Conservation (phyloP, 2,113 vertebrate species). For the Petrocephalus microphthalmus region DNA sequence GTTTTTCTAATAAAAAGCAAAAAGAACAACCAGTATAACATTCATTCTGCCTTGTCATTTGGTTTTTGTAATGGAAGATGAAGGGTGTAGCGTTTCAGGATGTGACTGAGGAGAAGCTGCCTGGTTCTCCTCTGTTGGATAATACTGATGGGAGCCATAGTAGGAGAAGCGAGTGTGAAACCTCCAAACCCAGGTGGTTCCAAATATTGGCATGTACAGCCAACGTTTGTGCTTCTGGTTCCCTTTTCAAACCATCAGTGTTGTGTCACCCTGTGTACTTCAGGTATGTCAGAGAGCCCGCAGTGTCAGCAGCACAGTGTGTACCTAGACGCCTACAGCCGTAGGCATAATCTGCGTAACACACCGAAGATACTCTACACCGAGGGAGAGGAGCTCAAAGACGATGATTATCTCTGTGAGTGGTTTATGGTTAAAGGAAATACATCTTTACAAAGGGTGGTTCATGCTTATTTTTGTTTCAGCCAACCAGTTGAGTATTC, state of each 20-base stretch:
- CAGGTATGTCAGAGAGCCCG: neutral
- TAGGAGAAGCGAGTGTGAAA: too few relatives aligned
- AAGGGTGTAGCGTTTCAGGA: neutral
- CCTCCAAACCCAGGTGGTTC: too few relatives aligned
- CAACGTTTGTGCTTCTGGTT: too few relatives aligned
- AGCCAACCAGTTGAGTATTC: too few relatives aligned
- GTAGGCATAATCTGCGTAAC: neutral
- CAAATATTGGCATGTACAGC: too few relatives aligned
- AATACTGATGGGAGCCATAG: too few relatives aligned
- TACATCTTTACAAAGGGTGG: neutral
- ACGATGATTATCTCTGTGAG: neutral
- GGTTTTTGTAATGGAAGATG: neutral
- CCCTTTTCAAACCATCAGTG: too few relatives aligned
- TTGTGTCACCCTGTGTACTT: neutral
- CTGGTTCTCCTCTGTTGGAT: too few relatives aligned
- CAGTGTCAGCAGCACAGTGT: too few relatives aligned
- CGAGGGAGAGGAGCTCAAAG: conserved; percentile 20
- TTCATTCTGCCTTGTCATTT: neutral
- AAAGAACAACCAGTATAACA: neutral
- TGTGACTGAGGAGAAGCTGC: neutral
- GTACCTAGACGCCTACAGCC: neutral
- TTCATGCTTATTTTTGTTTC: neutral
- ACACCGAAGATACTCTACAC: neutral
- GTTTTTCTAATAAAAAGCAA: neutral
- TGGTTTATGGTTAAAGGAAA: neutral